Conservation (phyloP, 2,797 vertebrate genomes). For the Labeo calbasu region DNA sequence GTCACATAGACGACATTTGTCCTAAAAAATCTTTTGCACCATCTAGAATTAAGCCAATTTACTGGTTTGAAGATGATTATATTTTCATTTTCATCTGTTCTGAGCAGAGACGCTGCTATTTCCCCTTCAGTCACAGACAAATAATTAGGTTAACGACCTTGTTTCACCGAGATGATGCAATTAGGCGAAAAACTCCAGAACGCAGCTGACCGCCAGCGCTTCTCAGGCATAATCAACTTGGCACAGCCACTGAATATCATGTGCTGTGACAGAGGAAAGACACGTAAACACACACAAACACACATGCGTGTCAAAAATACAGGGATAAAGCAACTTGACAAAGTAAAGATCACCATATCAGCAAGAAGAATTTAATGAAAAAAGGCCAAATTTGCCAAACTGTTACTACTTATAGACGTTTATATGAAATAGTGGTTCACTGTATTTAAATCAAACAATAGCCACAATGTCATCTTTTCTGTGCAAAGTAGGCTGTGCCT, state of each 20-base stretch:
- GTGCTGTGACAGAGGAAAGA: neutral
- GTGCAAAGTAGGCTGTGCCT: neutral
- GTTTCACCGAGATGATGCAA: slow-evolving; percentile 53
- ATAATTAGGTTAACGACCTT: slow-evolving; percentile 50
- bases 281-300: neutral
- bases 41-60: slow-evolving; percentile 13
- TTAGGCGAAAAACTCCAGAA: slow-evolving; percentile 48
- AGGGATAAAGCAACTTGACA: neutral
- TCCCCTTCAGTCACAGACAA: slow-evolving; percentile 47
- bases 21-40: neutral
- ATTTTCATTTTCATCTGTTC: slow-evolving; percentile 18
- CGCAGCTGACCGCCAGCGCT: slow-evolving; percentile 40
- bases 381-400: neutral
- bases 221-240: slow-evolving; percentile 37
- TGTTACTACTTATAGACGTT: neutral
- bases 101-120: slow-evolving; percentile 2
- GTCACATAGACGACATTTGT: neutral
- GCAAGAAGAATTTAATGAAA: neutral
- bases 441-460: neutral
- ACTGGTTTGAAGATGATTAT: slow-evolving; percentile 22
- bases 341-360: neutral
- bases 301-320: neutral
- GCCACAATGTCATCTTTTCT: neutral
- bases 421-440: neutral
- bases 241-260: slow-evolving; percentile 20